Percentiles rank a stretch among this genome's conserved stretches.
phyloP scores from a whole-genome alignment of 2,888 invertebrate species.

The Drosophila histrio region DNA sequence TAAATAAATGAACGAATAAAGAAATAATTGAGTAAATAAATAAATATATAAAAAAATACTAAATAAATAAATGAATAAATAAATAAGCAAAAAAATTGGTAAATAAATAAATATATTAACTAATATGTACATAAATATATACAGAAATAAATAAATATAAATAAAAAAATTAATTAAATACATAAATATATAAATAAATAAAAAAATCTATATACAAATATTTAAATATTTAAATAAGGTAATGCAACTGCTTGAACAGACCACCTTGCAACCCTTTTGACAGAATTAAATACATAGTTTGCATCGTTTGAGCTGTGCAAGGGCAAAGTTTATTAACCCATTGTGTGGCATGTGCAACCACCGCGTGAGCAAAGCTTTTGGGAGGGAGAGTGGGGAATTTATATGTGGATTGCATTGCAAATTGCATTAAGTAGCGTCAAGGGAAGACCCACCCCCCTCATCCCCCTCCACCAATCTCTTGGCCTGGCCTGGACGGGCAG shows the following conservation, averaged over 20 bases:
- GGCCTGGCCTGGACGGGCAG: neutral
- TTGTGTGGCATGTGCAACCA: constrained; percentile 36
- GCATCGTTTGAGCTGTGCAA: constrained; percentile 33
- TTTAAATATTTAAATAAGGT: neutral
- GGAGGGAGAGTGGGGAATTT: neutral
- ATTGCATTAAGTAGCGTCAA: constrained; percentile 43
- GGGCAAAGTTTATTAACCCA: constrained; percentile 58
- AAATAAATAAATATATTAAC: too few species aligned
- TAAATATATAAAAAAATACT: too few species aligned
- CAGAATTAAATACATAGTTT: constrained; percentile 27
- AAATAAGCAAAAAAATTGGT: too few species aligned
- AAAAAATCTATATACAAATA: too few species aligned
- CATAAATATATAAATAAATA: too few species aligned
- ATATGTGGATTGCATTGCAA: constrained; percentile 32
- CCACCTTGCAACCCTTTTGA: constrained; percentile 19
- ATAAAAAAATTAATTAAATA: too few species aligned
- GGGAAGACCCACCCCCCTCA: neutral
- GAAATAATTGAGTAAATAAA: too few species aligned
- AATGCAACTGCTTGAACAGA: neutral
- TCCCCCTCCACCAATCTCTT: neutral
- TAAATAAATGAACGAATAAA: too few species aligned
- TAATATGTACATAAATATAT: too few species aligned
- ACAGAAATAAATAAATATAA: too few species aligned
- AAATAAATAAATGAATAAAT: too few species aligned
- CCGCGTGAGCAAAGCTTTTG: constrained; percentile 9